Conservation (phyloP, 2,888 invertebrate species). For the Drosophila limbata region DNA sequence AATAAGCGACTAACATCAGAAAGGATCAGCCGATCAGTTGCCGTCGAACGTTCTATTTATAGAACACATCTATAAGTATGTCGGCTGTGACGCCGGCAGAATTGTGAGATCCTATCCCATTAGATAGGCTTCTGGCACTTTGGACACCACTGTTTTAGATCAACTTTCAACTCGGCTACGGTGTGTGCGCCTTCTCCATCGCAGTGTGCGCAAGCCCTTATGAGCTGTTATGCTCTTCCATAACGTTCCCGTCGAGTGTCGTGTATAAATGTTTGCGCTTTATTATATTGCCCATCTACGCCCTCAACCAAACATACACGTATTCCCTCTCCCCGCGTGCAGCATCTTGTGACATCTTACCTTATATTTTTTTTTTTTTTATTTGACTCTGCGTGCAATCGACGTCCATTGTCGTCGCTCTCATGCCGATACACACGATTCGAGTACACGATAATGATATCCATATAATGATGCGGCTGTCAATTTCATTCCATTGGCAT, state of each 20-base stretch:
- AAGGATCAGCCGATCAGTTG: too few species aligned
- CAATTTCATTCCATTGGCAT: constrained; percentile 72
- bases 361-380: constrained; percentile 44
- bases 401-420: constrained; percentile 54
- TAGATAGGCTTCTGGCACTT: too few species aligned
- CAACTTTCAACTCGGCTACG: too few species aligned
- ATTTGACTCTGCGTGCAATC: constrained; percentile 38
- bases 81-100: too few species aligned
- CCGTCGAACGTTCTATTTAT: too few species aligned
- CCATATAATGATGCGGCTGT: constrained; percentile 84
- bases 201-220: too few species aligned
- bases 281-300: constrained; percentile 76
- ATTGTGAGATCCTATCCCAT: too few species aligned
- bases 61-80: too few species aligned
- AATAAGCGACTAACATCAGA: too few species aligned
- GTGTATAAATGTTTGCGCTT: constrained; percentile 80
- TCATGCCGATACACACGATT: constrained; percentile 73
- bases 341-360: constrained; percentile 77
- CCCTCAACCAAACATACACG: constrained; percentile 40
- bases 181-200: too few species aligned
- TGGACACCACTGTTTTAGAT: too few species aligned
- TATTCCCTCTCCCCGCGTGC: constrained; percentile 18
- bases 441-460: constrained; percentile 80
- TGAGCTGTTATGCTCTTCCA: constrained; percentile 25
- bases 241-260: constrained; percentile 68